Percentiles rank a stretch among this genome's conserved stretches.
Conservation (phyloP, 1,140 invertebrate genomes). For the Helicoverpa armigera region DNA sequence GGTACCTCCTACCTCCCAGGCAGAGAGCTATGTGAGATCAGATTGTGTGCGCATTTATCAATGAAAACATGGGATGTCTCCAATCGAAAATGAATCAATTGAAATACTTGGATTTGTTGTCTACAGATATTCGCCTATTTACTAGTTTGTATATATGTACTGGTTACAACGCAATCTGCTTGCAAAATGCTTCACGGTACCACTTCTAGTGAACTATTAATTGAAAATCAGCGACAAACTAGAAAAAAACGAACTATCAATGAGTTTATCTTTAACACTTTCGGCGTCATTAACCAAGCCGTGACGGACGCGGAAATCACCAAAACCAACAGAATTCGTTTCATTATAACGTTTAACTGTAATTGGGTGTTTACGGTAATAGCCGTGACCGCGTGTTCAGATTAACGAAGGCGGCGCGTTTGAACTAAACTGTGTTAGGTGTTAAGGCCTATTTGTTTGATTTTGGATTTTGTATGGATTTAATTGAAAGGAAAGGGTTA, state of each 20-base stretch:
- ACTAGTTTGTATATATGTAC: too few species aligned
- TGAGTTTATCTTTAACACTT: slow-evolving; percentile 8
- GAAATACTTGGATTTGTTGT: too few species aligned
- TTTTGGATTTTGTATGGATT: background rate
- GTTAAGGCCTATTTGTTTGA: background rate
- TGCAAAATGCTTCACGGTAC: too few species aligned
- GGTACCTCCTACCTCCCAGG: too few species aligned
- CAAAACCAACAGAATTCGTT: slow-evolving; percentile 39
- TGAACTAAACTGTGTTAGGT: slow-evolving; percentile 7
- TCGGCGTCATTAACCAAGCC: slow-evolving; percentile 7
- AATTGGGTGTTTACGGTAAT: slow-evolving; percentile 40
- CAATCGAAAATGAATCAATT: too few species aligned
- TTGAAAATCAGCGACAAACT: too few species aligned
- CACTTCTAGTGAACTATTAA: too few species aligned
- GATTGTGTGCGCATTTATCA: too few species aligned
- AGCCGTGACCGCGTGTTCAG: slow-evolving; percentile 4
- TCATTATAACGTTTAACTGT: slow-evolving; percentile 27
- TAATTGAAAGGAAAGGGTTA: background rate
- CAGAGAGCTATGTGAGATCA: too few species aligned
- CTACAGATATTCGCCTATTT: too few species aligned
- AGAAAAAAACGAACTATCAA: background rate
- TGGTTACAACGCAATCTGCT: too few species aligned
- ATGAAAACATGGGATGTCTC: too few species aligned
- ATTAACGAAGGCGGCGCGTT: slow-evolving; percentile 2
- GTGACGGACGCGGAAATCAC: slow-evolving; percentile 23